Evolutionary conservation across 2,797 vertebrate genomes (phyloP).

Genomic region (Alfaro cultratus): DNA sequence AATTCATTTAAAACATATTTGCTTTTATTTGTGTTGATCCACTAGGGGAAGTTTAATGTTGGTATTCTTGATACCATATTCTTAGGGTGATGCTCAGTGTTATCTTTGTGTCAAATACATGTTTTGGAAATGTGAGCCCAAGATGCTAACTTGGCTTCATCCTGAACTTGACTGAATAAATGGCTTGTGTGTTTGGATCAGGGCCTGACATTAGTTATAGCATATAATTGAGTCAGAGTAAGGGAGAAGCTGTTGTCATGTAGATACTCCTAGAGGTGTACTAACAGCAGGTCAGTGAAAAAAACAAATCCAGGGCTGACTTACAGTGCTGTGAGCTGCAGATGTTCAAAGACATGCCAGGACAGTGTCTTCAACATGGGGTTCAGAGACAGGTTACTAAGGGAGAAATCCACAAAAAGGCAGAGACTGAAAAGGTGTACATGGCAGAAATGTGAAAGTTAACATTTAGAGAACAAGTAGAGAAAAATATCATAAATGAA

Average conservation of each 20-base stretch:
- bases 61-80: not conserved
- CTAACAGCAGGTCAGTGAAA: not conserved
- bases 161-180: no score
- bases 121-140: not conserved
- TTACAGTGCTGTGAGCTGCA: constrained; percentile 72
- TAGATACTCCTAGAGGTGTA: not conserved
- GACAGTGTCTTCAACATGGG: constrained; percentile 56
- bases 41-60: no score
- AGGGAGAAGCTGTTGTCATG: not conserved
- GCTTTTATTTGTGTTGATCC: no score
- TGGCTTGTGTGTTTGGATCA: no score
- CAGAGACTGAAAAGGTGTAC: not conserved
- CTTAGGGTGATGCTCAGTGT: not conserved
- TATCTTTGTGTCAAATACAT: not conserved
- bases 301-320: constrained; percentile 18
- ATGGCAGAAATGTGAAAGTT: not conserved
- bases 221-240: no score
- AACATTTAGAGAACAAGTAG: not conserved
- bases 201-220: no score
- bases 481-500: not conserved
- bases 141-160: not conserved
- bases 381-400: constrained; percentile 74
- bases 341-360: constrained; percentile 70
- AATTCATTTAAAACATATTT: no score
- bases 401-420: constrained; percentile 7